These are phyloP conservation scores for Megastigmus dorsalis DNA, from an alignment of 2,888 invertebrate genomes.

Conservation along the genomic window DNA sequence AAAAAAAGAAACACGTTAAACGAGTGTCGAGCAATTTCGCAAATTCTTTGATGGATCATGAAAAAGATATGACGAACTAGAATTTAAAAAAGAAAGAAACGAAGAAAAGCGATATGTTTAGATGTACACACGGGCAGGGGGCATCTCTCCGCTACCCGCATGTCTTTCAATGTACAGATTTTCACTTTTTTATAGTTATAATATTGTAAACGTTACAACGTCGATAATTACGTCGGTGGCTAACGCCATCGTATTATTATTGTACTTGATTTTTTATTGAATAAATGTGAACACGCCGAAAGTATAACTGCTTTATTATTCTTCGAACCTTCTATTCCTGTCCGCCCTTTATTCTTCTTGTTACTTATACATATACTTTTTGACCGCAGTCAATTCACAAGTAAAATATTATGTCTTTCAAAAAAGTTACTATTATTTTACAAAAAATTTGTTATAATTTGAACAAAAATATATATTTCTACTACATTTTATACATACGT, in stretches of 20 bases:
- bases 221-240: conserved; percentile 67
- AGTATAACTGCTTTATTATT: conserved; percentile 38
- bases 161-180: conserved; percentile 75
- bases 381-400: too few relatives aligned
- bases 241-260: conserved; percentile 70
- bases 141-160: conserved; percentile 74
- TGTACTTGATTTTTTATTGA: conserved; percentile 73
- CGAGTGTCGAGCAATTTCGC: conserved; percentile 31
- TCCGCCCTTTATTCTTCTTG: background rate
- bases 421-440: background rate
- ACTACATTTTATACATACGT: too few relatives aligned
- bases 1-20: conserved; percentile 38
- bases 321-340: too few relatives aligned
- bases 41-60: conserved; percentile 38
- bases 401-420: background rate
- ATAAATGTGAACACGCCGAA: conserved; percentile 74
- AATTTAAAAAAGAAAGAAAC: conserved; percentile 53
- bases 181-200: conserved; percentile 74
- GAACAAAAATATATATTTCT: too few relatives aligned
- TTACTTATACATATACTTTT: too few relatives aligned
- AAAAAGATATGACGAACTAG: conserved; percentile 59
- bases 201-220: conserved; percentile 68
- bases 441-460: too few relatives aligned
- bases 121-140: conserved; percentile 70
- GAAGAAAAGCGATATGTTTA: conserved; percentile 59